Conservation (phyloP, 2,888 invertebrate species). For the Lepidochrysops patricia region DNA sequence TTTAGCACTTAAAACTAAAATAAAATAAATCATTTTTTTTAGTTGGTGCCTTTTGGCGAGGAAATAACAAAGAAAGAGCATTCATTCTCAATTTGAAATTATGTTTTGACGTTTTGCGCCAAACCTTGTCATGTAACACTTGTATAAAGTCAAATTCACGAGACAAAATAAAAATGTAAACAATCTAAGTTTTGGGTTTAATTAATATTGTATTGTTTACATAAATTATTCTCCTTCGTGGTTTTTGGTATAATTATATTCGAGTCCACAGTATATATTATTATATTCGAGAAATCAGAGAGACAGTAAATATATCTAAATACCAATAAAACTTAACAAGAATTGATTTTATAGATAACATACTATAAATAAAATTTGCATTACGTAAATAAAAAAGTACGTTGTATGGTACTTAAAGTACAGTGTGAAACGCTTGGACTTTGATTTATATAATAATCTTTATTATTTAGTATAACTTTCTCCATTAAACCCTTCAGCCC, state of each 20-base stretch:
- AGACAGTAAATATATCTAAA: background rate
- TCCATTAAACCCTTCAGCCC: no score
- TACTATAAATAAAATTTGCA: background rate
- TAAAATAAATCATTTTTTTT: background rate
- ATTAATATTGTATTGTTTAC: no score
- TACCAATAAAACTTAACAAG: background rate
- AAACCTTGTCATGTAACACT: background rate
- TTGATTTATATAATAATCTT: no score
- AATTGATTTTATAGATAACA: background rate
- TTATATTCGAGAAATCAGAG: background rate
- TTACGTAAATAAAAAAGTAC: background rate
- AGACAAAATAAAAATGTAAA: no score
- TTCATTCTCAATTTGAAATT: background rate
- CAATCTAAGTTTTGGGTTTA: no score
- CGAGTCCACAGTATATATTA: background rate
- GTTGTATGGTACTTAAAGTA: background rate
- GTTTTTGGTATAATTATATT: background rate
- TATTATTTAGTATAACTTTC: no score
- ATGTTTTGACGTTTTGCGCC: background rate
- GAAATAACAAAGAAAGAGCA: background rate
- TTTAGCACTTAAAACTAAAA: constrained; percentile 25
- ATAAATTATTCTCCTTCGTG: no score
- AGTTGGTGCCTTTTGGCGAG: background rate
- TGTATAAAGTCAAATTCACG: no score
- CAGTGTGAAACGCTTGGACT: background rate